Conservation (phyloP, 1,140 invertebrate species). For the Glossosoma conforme region DNA sequence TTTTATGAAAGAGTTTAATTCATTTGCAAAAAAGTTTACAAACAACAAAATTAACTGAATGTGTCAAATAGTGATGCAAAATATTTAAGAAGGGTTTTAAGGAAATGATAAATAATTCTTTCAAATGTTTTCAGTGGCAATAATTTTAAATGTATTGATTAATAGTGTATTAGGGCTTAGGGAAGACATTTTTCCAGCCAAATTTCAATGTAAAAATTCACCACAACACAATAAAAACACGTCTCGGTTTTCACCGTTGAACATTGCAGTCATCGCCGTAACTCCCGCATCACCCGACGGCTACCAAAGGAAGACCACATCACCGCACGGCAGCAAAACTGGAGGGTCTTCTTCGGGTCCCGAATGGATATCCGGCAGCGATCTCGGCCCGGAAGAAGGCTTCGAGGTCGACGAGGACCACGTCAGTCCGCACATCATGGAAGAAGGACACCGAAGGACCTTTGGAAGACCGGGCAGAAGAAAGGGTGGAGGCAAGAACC, state of each 20-base stretch:
- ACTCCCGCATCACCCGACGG: constrained; percentile 6
- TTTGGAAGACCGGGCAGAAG: constrained; percentile 38
- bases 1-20: no score
- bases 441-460: constrained; percentile 26
- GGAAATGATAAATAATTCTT: no score
- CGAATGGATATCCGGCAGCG: constrained; percentile 24
- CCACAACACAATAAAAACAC: no score
- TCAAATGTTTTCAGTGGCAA: no score
- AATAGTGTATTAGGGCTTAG: no score
- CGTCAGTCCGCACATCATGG: constrained; percentile 29
- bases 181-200: no score
- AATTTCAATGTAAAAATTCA: no score
- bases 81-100: no score
- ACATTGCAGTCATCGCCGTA: constrained; percentile 24
- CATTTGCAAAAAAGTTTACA: no score
- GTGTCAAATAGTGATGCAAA: no score
- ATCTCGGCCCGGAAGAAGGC: constrained; percentile 23
- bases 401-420: constrained; percentile 27
- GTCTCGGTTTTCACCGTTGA: neutral
- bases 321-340: constrained; percentile 18
- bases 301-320: constrained; percentile 6
- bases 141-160: no score
- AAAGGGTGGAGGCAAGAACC: constrained; percentile 44
- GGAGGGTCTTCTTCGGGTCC: constrained; percentile 9
- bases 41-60: no score